A percentile compares a stretch with the other conserved stretches of the same genome.
phyloP scores from a whole-genome alignment of 2,797 vertebrate species.

The Gallinago nigripennis region DNA sequence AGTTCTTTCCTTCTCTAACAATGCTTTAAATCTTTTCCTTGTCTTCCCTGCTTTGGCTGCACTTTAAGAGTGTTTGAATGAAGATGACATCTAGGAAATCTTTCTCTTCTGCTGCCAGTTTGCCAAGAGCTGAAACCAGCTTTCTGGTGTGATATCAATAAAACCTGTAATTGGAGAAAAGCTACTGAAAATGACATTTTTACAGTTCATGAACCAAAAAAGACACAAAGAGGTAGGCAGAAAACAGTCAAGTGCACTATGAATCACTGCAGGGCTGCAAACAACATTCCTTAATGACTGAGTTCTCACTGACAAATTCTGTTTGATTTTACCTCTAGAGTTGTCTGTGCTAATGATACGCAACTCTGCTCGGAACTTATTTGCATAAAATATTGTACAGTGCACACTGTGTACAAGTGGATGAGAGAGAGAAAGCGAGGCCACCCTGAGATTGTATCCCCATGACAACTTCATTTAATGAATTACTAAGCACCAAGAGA shows the following conservation, averaged over 20 bases:
- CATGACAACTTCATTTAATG: constrained; percentile 25
- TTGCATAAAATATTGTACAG: constrained; percentile 31
- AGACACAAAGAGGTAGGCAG: background rate
- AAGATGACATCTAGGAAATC: background rate
- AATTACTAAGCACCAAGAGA: background rate
- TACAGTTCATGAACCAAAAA: background rate
- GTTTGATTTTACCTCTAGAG: constrained; percentile 36
- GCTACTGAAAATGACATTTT: background rate
- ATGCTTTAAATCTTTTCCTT: background rate
- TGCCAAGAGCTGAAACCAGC: background rate
- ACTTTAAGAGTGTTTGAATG: constrained; percentile 6
- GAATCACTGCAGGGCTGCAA: constrained; percentile 39
- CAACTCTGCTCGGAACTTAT: constrained; percentile 14
- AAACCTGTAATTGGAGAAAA: constrained; percentile 10
- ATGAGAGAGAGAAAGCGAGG: background rate
- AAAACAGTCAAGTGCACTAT: constrained; percentile 15
- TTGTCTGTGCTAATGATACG: constrained; percentile 27
- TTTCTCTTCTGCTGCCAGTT: background rate
- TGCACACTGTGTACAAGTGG: background rate
- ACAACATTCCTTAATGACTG: constrained; percentile 35
- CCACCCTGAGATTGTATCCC: constrained; percentile 15
- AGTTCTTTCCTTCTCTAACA: background rate
- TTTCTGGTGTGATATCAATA: background rate
- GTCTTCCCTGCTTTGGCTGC: background rate
- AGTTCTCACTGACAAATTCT: constrained; percentile 35